These are phyloP conservation scores for Galeopsomyia nigrocyanea DNA, from an alignment of 2,888 invertebrate genomes.

Conservation along the genomic window DNA sequence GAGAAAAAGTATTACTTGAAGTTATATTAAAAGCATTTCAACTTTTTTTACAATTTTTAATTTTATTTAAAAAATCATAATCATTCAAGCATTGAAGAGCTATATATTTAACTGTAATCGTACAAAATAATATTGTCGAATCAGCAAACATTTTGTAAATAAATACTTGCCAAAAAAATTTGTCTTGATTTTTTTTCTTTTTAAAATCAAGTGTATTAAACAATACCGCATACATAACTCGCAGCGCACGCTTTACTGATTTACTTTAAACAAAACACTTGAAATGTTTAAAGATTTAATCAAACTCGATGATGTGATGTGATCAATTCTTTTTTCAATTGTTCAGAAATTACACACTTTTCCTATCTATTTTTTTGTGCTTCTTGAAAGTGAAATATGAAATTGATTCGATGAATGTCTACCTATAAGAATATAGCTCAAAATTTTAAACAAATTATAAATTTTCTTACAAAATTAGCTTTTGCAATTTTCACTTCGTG, in stretches of 20 bases:
- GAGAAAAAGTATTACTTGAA: constrained; percentile 24
- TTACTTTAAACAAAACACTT: not conserved
- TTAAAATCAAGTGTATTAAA: constrained; percentile 31
- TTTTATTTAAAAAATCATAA: not conserved
- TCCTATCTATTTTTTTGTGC: constrained; percentile 4
- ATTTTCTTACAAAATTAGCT: not conserved
- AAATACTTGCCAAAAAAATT: constrained; percentile 26
- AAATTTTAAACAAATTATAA: not conserved
- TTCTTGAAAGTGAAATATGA: not conserved
- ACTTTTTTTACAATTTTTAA: constrained; percentile 22
- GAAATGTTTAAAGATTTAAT: not conserved
- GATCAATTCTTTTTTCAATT: too few species aligned
- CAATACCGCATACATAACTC: constrained; percentile 24
- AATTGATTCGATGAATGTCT: too few species aligned
- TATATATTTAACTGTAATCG: constrained; percentile 5
- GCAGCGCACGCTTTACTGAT: constrained; percentile 27
- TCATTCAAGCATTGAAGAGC: too few species aligned
- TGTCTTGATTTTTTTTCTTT: constrained; percentile 24
- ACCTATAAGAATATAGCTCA: not conserved
- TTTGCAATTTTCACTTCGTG: too few species aligned
- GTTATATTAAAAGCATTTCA: constrained; percentile 29
- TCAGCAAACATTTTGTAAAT: constrained; percentile 20
- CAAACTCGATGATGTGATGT: too few species aligned
- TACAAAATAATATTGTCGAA: constrained; percentile 52
- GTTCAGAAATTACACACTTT: too few species aligned